phyloP scores from a whole-genome alignment of 2,113 vertebrate genomes.

The Bambusicola thoracicus region DNA sequence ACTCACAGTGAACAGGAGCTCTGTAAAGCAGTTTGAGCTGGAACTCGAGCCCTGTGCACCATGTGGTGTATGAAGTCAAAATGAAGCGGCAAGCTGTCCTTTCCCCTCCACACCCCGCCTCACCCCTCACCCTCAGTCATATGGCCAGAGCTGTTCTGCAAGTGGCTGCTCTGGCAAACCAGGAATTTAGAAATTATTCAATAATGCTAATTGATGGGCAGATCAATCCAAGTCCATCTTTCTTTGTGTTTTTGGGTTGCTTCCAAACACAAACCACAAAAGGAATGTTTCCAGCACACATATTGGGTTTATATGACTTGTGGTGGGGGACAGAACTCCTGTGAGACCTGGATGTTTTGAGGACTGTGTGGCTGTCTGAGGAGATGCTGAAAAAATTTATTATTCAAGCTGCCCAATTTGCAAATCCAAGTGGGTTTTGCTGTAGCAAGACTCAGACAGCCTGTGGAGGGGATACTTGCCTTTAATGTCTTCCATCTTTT shows the following conservation, averaged over 20 bases:
- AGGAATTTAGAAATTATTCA: slow-evolving; percentile 19
- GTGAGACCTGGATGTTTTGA: not conserved
- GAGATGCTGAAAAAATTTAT: not conserved
- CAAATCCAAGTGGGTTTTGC: not conserved
- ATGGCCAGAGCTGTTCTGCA: not conserved
- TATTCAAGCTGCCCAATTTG: not conserved
- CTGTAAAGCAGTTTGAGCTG: not conserved
- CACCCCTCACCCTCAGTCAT: not conserved
- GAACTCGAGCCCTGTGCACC: not conserved
- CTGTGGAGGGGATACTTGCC: not conserved
- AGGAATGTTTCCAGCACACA: slow-evolving; percentile 15
- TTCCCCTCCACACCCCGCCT: fast-evolving
- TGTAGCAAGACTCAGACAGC: not conserved
- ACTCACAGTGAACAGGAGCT: not conserved
- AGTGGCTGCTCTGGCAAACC: not conserved
- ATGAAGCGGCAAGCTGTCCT: not conserved
- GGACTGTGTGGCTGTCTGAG: not conserved
- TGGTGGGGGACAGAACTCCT: not conserved
- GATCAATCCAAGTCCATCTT: not conserved
- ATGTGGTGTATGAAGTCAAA: not conserved
- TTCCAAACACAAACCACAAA: slow-evolving; percentile 7
- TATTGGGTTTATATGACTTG: not conserved
- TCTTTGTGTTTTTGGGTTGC: not conserved
- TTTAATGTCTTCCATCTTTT: not conserved
- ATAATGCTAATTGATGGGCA: slow-evolving; percentile 1